phyloP scores from a whole-genome alignment of 2,888 invertebrate genomes.

The Perithous albicinctus region DNA sequence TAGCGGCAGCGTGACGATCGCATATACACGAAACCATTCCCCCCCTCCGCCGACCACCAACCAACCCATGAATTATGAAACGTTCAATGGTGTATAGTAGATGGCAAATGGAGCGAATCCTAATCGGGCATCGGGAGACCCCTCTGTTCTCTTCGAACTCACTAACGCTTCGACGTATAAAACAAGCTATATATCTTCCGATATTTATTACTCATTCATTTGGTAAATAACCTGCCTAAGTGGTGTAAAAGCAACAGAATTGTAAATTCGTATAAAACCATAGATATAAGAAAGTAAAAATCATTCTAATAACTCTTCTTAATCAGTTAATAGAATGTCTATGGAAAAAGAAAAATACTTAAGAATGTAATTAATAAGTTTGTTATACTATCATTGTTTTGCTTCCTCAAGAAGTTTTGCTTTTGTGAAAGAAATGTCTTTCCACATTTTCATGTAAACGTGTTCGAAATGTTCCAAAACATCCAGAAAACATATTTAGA shows the following conservation, averaged over 20 bases:
- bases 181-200: background rate
- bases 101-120: conserved; percentile 65
- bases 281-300: too few relatives aligned
- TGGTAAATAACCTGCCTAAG: background rate
- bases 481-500: too few relatives aligned
- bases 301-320: too few relatives aligned
- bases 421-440: too few relatives aligned
- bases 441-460: too few relatives aligned
- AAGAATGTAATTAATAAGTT: too few relatives aligned
- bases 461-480: too few relatives aligned
- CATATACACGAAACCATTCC: conserved; percentile 45
- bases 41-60: conserved; percentile 51
- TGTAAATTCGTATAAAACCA: too few relatives aligned
- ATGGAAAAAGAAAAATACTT: too few relatives aligned
- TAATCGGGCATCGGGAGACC: conserved; percentile 53
- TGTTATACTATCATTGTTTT: too few relatives aligned
- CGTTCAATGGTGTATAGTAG: conserved; percentile 56
- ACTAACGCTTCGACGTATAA: conserved; percentile 40
- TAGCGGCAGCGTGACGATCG: conserved; percentile 62
- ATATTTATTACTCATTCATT: conserved; percentile 27
- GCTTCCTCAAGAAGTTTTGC: too few relatives aligned
- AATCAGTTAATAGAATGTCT: too few relatives aligned
- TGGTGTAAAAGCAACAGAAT: background rate
- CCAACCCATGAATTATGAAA: conserved; percentile 67
- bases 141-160: conserved; percentile 17